Percentiles rank a stretch among this genome's conserved stretches.
Evolutionary conservation across 2,797 vertebrate genomes (phyloP).

Genomic region (Sibirionetta formosa): DNA sequence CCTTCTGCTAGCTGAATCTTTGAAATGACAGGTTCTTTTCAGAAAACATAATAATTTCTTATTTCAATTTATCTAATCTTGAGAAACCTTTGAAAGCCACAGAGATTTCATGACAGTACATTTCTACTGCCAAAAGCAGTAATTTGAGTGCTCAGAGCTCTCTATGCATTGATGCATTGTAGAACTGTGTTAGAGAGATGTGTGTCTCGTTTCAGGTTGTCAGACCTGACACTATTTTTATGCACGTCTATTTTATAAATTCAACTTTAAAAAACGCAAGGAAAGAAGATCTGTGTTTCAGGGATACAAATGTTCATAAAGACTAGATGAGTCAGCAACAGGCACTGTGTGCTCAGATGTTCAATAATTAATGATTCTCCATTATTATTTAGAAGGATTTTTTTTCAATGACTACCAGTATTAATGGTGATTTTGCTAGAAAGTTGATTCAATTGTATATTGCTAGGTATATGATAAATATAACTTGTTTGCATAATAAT

Average conservation of each 20-base stretch:
- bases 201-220: neutral
- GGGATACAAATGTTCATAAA: conserved; percentile 44
- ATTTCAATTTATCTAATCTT: conserved; percentile 19
- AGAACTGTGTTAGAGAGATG: neutral
- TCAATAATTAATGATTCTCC: conserved; percentile 9
- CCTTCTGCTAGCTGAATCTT: neutral
- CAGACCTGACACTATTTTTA: neutral
- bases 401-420: conserved; percentile 6
- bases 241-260: neutral
- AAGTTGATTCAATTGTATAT: neutral
- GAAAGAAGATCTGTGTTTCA: conserved; percentile 36
- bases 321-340: conserved; percentile 50
- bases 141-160: neutral
- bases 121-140: neutral
- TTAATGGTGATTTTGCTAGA: conserved; percentile 30
- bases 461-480: neutral
- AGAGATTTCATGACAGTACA: neutral
- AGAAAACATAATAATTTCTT: conserved; percentile 18
- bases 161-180: accelerated
- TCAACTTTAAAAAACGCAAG: neutral
- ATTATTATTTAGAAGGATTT: conserved; percentile 53
- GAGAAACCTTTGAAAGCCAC: neutral
- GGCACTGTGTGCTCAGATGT: neutral
- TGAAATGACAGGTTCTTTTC: conserved; percentile 15
- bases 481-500: neutral